A percentile compares a stretch with the other conserved stretches of the same genome.
phyloP scores from a whole-genome alignment of 1,140 invertebrate genomes.

The Micrasema minimum region DNA sequence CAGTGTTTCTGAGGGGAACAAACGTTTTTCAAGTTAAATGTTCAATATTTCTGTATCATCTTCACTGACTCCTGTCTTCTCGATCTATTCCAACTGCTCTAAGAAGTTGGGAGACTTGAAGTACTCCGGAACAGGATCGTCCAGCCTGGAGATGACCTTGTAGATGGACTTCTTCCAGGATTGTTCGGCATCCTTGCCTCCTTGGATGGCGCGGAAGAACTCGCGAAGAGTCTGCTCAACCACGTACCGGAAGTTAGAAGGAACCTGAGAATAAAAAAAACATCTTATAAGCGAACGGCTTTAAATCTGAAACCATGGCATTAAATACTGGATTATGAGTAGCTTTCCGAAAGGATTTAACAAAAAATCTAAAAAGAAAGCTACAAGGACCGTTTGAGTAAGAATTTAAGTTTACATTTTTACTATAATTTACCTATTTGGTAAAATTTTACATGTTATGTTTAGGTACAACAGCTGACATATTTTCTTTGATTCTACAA shows the following conservation, averaged over 20 bases:
- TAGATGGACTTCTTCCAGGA: constrained; percentile 99
- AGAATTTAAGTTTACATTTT: constrained; percentile 4
- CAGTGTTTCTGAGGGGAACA: background rate
- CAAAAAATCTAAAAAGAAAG: background rate
- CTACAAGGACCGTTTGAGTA: constrained; percentile 6
- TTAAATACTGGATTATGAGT: too few relatives aligned
- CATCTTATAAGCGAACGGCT: too few relatives aligned
- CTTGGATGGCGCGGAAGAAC: constrained; percentile 97
- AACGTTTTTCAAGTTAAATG: background rate
- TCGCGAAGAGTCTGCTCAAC: constrained; percentile 97
- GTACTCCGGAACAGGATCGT: constrained; percentile 98
- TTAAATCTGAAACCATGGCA: too few relatives aligned
- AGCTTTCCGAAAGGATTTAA: too few relatives aligned
- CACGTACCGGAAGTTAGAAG: constrained; percentile 94
- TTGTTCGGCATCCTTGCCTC: constrained; percentile 95
- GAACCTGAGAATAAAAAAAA: constrained; percentile 78
- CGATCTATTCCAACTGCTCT: constrained; percentile 92
- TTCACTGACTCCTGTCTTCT: constrained; percentile 16
- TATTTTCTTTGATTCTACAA: too few relatives aligned
- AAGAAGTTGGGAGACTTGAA: constrained; percentile 99
- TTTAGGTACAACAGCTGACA: too few relatives aligned
- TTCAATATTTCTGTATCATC: constrained; percentile 1
- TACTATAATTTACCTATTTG: too few relatives aligned
- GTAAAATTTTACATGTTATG: too few relatives aligned
- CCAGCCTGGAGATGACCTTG: constrained; percentile 98